Percentiles rank a stretch among this genome's conserved stretches.
phyloP scores from a whole-genome alignment of 2,797 vertebrate species.

The Artibeus jamaicensis region DNA sequence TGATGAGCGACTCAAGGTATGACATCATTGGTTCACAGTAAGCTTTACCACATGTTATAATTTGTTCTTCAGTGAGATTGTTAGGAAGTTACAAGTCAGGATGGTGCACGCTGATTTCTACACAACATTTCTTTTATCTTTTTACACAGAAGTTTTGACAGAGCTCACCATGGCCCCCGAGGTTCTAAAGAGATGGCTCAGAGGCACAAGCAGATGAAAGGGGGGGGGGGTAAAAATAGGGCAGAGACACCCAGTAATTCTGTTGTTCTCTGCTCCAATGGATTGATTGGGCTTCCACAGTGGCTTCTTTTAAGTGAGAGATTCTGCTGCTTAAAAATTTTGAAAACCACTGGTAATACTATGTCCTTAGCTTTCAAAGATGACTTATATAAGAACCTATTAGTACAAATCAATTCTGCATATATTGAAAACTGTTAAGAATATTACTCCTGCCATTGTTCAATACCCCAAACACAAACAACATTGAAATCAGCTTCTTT shows the following conservation, averaged over 20 bases:
- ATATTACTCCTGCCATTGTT: neutral
- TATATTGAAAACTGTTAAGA: neutral
- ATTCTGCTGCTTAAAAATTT: neutral
- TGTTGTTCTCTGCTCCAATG: neutral
- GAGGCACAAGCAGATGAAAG: neutral
- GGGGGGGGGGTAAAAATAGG: neutral
- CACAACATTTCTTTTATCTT: neutral
- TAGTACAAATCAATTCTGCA: neutral
- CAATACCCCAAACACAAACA: slow-evolving; percentile 3
- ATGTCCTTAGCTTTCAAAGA: neutral
- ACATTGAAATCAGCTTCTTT: neutral
- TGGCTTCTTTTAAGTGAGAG: slow-evolving; percentile 3
- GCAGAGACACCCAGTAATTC: neutral
- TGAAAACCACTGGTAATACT: neutral
- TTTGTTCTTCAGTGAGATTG: neutral
- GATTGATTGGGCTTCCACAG: neutral
- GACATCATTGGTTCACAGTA: neutral
- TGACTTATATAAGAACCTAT: neutral
- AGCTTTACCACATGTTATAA: neutral
- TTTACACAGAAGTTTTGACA: neutral
- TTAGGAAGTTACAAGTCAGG: neutral
- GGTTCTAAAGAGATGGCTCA: neutral
- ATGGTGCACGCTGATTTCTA: neutral
- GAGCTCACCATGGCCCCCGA: neutral
- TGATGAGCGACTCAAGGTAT: neutral